These are phyloP conservation scores for Probaryconus sp. DNA, from an alignment of 1,140 invertebrate genomes.

Conservation along the genomic window DNA sequence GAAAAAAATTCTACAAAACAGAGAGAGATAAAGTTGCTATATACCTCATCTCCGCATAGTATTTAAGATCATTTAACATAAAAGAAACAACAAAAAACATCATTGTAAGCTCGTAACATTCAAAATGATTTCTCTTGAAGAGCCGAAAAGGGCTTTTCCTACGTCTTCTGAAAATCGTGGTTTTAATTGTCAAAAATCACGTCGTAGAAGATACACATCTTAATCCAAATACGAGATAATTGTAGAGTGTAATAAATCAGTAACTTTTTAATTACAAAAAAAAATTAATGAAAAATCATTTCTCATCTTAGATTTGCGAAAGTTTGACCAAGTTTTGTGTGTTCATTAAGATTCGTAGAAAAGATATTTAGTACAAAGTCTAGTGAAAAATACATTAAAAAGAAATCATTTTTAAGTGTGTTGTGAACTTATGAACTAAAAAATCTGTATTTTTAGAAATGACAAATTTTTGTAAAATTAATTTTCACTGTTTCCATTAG, in stretches of 20 bases:
- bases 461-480: no score
- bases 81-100: slow-evolving; percentile 12
- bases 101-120: slow-evolving; percentile 29
- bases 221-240: slow-evolving; percentile 44
- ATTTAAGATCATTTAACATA: slow-evolving; percentile 40
- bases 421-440: no score
- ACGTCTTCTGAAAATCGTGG: slow-evolving; percentile 49
- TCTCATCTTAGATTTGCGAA: no score
- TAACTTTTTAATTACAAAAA: not conserved
- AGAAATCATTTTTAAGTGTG: no score
- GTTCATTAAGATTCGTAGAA: no score
- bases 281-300: not conserved
- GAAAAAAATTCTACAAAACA: not conserved
- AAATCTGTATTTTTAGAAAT: no score
- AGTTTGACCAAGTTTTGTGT: no score
- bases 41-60: slow-evolving; percentile 58
- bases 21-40: slow-evolving; percentile 46
- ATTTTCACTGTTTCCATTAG: no score
- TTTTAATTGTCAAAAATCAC: slow-evolving; percentile 48
- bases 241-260: slow-evolving; percentile 53
- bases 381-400: no score
- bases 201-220: slow-evolving; percentile 35
- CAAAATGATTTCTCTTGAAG: slow-evolving; percentile 35
- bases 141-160: slow-evolving; percentile 20
- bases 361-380: no score